phyloP scores from a whole-genome alignment of 2,888 invertebrate species.

The Leucoma salicis region DNA sequence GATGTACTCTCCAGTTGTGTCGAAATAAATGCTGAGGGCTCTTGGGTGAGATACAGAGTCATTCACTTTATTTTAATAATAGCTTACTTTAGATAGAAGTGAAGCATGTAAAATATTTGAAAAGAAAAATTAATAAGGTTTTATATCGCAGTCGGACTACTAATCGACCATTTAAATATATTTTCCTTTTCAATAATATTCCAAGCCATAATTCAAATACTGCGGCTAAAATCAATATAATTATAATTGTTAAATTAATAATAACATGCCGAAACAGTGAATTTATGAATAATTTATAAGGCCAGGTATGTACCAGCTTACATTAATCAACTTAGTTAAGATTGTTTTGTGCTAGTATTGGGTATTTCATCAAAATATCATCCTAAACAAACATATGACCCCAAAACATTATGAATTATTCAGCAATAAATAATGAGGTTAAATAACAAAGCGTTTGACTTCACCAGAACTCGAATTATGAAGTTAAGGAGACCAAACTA shows the following conservation, averaged over 20 bases:
- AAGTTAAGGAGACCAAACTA: slow-evolving; percentile 24
- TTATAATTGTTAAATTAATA: background rate
- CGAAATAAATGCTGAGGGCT: no score
- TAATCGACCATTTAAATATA: no score
- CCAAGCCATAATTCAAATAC: no score
- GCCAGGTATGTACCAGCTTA: slow-evolving; percentile 30
- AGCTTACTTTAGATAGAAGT: no score
- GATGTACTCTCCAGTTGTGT: no score
- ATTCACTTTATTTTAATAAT: no score
- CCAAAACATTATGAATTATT: slow-evolving; percentile 61
- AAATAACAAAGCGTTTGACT: slow-evolving; percentile 40
- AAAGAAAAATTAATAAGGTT: no score
- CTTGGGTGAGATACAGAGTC: no score
- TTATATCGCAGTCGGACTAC: no score
- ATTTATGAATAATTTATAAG: slow-evolving; percentile 39
- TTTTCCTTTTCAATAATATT: no score
- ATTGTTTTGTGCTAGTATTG: slow-evolving; percentile 39
- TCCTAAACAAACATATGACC: slow-evolving; percentile 65
- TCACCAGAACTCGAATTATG: slow-evolving; percentile 33
- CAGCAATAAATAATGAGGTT: slow-evolving; percentile 50
- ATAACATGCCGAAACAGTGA: background rate
- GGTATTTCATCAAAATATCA: slow-evolving; percentile 60
- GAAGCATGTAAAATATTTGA: no score
- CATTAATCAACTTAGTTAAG: slow-evolving; percentile 56
- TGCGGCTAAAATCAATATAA: slow-evolving; percentile 8